Evolutionary conservation across 2,797 vertebrate genomes (phyloP), one percentile per base, ranked within the genome.

Genomic region (Triplophysa yarkandensis): DNA sequence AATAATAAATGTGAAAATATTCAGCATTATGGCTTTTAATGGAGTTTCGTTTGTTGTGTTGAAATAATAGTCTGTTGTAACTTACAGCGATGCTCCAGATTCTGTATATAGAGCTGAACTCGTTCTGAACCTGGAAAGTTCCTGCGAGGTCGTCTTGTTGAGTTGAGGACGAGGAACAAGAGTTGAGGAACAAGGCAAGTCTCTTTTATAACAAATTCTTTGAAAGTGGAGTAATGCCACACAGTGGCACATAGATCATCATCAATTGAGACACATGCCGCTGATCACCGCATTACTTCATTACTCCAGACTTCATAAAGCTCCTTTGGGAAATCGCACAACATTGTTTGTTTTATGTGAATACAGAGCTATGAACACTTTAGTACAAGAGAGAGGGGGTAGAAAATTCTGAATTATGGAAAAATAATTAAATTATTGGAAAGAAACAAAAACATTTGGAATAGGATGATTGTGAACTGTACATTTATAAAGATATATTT

Each of bases 321-420:
- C 54, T 60, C n/a, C 55, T 71, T 58, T 30, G 57, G 25, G 41
- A 36, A 28, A 16, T 43, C 36, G 25, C 17, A 44, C 23, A 55
- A 44, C 23, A 55, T 28, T 58, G 9, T 8, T 39, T 25, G 50
- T n/a, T 9, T 36, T 62, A 19, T 21, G 19, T 3, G 3, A 6
- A 48, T 28, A 5, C 23, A 27, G 8, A 36, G 17, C 13, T 16
- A 13, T 27, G 8, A 28, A 34, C 25, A n/a, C n/a, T n/a, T n/a
- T n/a, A n/a, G n/a, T n/a, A n/a, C n/a, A n/a, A 13, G 19, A 57
- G 13, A 57, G 34, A 1, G n/a, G 10, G 11, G 2, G 64, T n/a
- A 27, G 11, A 46, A 28, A 17, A 28, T n/a, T 6, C 32, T 6
- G 9, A 34, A 34, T 34, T 34, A n/a, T n/a, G 32, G 9, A 34